These are phyloP conservation scores for Alethe diademata DNA, from an alignment of 2,113 vertebrate genomes.

Conservation along the genomic window DNA sequence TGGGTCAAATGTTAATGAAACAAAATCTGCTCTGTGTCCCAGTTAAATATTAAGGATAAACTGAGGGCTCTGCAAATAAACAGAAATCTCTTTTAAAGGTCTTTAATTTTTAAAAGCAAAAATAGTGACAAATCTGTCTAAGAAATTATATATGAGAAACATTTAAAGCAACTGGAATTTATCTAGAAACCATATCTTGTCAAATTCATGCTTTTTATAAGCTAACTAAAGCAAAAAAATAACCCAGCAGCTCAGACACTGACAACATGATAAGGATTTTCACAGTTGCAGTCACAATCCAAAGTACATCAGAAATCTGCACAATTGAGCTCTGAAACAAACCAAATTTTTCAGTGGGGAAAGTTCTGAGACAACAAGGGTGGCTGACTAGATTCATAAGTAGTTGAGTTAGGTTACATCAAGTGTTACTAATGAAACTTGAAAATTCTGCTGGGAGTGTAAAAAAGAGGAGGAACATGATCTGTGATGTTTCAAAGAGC, in stretches of 20 bases:
- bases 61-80: background rate
- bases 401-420: slow-evolving; percentile 35
- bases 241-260: background rate
- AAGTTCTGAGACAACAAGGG: slow-evolving; percentile 43
- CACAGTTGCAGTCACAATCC: slow-evolving; percentile 17
- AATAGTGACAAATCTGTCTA: background rate
- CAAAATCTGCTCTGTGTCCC: background rate
- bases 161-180: background rate
- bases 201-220: background rate
- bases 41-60: background rate
- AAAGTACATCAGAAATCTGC: slow-evolving; percentile 37
- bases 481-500: slow-evolving; percentile 45
- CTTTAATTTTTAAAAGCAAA: background rate
- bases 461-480: slow-evolving; percentile 24
- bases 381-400: slow-evolving; percentile 15
- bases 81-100: background rate
- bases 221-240: background rate
- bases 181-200: background rate
- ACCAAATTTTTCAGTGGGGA: slow-evolving; percentile 30
- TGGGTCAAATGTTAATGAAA: background rate
- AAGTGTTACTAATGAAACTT: slow-evolving; percentile 53
- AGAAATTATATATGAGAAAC: background rate
- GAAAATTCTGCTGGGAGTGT: slow-evolving; percentile 47
- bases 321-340: slow-evolving; percentile 40
- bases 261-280: slow-evolving; percentile 31